Base-by-base conservation (phyloP, 1,140 invertebrate genomes). In the Teleopsis dalmanni region DNA sequence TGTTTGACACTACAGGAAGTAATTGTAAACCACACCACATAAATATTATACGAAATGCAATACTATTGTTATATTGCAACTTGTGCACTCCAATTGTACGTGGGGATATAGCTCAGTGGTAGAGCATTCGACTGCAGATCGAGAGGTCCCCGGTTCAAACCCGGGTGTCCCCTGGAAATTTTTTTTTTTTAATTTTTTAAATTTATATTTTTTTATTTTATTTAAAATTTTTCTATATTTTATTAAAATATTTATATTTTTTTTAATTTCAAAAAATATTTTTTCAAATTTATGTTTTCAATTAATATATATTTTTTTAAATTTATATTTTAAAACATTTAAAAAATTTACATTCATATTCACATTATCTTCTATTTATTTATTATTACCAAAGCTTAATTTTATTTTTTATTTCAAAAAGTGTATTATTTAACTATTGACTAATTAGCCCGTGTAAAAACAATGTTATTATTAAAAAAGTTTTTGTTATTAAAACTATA, bases 51-150 rank as follows among this genome's bases (percentile, higher is more conserved):
- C n/a, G n/a, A n/a, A n/a, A n/a, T n/a, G n/a, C n/a, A n/a, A n/a
- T n/a, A n/a, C n/a, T n/a, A n/a, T n/a, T n/a, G n/a, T n/a, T n/a
- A n/a, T n/a, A n/a, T n/a, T n/a, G n/a, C n/a, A n/a, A n/a, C n/a
- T n/a, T n/a, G n/a, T n/a, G n/a, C n/a, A n/a, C n/a, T n/a, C n/a
- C n/a, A n/a, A n/a, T n/a, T n/a, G n/a, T n/a, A 3, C 16, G 26
- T 50, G 83, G 83, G 84, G 83, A 81, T 86, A 86, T 87, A 87
- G 85, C 86, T 88, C 85, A 88, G 85, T 87, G 85, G 86, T 87
- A 88, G 85, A 88, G 85, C 85, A 88, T 87, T 87, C 84, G 85
- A 87, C 85, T 88, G 84, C 85, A 87, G 84, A 90, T 89, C 87
- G 86, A 88, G 84, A 88, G 85, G 87, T 88, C 86, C 83, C 85